Base-by-base conservation (phyloP, 2,888 invertebrate genomes). In the Athalia cordata region DNA sequence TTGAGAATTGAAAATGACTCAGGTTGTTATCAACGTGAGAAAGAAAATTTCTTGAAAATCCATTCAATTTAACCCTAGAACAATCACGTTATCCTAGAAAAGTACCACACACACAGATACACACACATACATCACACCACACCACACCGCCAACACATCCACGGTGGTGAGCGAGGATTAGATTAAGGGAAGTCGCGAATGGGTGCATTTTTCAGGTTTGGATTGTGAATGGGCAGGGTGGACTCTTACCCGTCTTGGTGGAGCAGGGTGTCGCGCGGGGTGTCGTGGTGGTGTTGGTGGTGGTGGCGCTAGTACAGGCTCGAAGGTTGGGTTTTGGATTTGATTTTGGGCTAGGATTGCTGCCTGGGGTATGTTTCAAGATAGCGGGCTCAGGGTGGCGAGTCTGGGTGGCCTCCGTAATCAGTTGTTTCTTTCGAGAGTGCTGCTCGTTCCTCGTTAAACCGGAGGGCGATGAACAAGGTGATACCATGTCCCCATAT, bases 131-230 rank as follows among this genome's bases (percentile, higher is more conserved):
- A 65, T 78, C 87, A 88, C 87, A 88, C 86, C 87, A 90, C 90
- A 90, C 90, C 90, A 89, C 90, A 89, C 90, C 90, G 90, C 90
- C 90, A 90, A 90, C 90, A 90, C 90, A 90, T 90, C 90, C 90
- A 90, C 90, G 85, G 88, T 89, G 87, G 87, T 89, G 89, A 89
- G 87, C 87, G 85, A 87, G 86, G 87, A 86, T 86, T 86, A 78
- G 78, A 78, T 78, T 78, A 85, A 82, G 84, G 85, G 84, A 85
- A 80, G 79, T 81, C 82, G 82, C 83, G 83, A 83, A 80, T 80
- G 82, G 83, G 83, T 84, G 83, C 82, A 83, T 78, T 81, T 79
- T 59, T 65, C 57, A 80, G 80, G 80, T 68, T 76, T 64, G 78
- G 79, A 80, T 85, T 81, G 84, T 85, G 86, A 87, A 83, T 84